Conservation (phyloP, 2,888 invertebrate species). For the Troilus luridus region DNA sequence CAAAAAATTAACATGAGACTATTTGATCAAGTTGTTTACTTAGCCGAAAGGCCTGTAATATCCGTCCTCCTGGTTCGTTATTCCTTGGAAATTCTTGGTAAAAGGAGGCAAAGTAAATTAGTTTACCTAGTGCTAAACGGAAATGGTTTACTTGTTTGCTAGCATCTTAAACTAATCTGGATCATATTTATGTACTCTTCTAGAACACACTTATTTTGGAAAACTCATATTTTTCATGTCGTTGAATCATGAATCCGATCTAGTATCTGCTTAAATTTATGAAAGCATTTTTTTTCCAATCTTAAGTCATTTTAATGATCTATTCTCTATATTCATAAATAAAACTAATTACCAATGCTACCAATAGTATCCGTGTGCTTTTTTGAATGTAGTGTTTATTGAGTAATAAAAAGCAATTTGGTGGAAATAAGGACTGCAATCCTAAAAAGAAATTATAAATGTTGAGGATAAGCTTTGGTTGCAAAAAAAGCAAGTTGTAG, state of each 20-base stretch:
- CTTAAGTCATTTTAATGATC: background rate
- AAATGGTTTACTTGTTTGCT: background rate
- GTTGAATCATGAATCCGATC: background rate
- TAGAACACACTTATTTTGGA: background rate
- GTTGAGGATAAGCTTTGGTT: too few species aligned
- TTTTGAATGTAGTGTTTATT: too few species aligned
- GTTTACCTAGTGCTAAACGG: background rate
- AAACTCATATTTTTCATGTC: background rate
- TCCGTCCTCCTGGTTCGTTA: background rate
- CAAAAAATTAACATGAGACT: background rate
- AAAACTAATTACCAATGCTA: background rate
- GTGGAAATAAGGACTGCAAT: too few species aligned
- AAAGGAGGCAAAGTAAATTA: background rate
- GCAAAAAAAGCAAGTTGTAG: too few species aligned
- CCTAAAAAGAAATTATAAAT: too few species aligned
- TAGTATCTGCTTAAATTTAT: background rate
- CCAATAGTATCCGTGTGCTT: too few species aligned
- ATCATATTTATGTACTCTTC: background rate
- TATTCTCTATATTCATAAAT: background rate
- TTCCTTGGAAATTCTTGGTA: background rate
- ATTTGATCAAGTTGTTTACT: constrained; percentile 32
- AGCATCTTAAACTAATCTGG: background rate
- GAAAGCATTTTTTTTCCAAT: background rate
- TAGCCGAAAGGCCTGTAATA: background rate
- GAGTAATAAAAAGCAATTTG: too few species aligned